These are phyloP conservation scores for Cynopterus brachyotis DNA, from an alignment of 2,113 vertebrate genomes.

Conservation along the genomic window DNA sequence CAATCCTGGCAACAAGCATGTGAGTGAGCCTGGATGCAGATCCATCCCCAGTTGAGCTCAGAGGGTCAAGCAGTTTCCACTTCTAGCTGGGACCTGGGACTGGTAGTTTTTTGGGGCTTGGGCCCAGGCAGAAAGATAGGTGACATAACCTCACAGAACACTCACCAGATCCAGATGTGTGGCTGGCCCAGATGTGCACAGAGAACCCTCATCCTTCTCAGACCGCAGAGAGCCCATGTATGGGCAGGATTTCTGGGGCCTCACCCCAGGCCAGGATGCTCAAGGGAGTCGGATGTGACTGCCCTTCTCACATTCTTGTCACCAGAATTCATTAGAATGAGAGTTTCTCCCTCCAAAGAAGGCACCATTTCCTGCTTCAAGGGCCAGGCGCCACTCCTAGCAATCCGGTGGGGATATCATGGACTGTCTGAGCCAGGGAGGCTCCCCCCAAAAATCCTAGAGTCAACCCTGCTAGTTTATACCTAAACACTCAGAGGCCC, in stretches of 20 bases:
- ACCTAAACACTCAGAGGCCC: background rate
- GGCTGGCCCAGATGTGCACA: background rate
- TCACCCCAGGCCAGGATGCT: background rate
- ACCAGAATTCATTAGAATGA: background rate
- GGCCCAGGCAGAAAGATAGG: background rate
- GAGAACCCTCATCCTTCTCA: background rate
- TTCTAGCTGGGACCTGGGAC: background rate
- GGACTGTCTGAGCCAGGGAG: background rate
- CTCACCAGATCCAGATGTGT: background rate
- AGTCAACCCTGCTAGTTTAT: background rate
- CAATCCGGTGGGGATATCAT: background rate
- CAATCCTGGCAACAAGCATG: background rate
- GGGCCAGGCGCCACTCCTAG: background rate
- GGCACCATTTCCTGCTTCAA: background rate
- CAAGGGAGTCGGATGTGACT: background rate
- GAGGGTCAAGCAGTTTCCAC: background rate
- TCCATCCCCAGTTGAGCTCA: background rate
- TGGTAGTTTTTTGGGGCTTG: background rate
- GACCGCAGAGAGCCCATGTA: background rate
- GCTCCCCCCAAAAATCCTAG: background rate
- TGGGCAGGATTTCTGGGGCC: background rate
- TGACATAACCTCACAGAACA: background rate
- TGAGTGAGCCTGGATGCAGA: background rate
- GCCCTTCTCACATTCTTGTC: background rate
- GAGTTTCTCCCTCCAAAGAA: background rate